phyloP scores from a whole-genome alignment of 2,113 vertebrate species.

The Rhizomys pruinosus region DNA sequence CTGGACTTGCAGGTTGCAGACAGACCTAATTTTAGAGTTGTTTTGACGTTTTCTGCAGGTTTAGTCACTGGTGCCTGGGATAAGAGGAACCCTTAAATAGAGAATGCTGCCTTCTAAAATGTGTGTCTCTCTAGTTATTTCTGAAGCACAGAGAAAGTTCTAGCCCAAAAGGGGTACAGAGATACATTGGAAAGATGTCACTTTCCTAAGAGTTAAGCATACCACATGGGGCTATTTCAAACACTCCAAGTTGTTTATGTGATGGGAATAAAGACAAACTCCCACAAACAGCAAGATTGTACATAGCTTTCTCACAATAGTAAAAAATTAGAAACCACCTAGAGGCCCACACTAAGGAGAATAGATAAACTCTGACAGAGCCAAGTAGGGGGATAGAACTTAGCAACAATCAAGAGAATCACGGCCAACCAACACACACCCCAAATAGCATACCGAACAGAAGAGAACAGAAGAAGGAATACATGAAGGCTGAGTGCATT shows the following conservation, averaged over 20 bases:
- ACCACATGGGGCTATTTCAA: not conserved
- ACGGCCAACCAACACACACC: no score
- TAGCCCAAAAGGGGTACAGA: not conserved
- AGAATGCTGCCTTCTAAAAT: not conserved
- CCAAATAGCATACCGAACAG: not conserved
- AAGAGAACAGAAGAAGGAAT: not conserved
- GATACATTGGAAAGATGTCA: not conserved
- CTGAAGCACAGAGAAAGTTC: not conserved
- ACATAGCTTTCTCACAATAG: not conserved
- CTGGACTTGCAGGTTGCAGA: slow-evolving; percentile 53
- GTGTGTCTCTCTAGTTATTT: not conserved
- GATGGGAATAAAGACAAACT: not conserved
- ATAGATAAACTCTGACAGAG: fast-evolving
- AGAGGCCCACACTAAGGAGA: not conserved
- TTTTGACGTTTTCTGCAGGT: slow-evolving; percentile 65
- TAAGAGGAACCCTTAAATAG: slow-evolving; percentile 17
- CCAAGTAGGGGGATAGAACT: not conserved
- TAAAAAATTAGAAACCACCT: not conserved
- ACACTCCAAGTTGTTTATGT: not conserved
- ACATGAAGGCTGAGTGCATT: not conserved
- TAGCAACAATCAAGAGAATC: not conserved
- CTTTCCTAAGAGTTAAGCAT: not conserved
- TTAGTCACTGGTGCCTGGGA: slow-evolving; percentile 45
- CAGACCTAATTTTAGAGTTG: slow-evolving; percentile 67
- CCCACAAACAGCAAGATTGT: not conserved